Conservation (phyloP, 2,888 invertebrate species). For the Drosophila mulleri region DNA sequence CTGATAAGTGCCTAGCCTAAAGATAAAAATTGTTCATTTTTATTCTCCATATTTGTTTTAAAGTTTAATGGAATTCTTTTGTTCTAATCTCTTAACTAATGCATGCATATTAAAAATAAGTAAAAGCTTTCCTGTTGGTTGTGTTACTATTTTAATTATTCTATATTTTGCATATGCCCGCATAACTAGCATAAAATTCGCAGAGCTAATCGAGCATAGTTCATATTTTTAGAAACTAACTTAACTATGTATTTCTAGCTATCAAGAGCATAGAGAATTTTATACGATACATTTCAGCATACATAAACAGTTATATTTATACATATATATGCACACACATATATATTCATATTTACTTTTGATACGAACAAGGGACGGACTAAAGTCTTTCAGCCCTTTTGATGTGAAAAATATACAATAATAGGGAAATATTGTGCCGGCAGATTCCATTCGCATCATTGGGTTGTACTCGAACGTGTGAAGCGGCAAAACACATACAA, state of each 20-base stretch:
- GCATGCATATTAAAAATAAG: too few species aligned
- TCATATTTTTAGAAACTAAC: not conserved
- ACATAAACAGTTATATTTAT: not conserved
- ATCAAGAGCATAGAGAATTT: not conserved
- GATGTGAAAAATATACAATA: slow-evolving; percentile 37
- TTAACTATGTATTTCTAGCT: not conserved
- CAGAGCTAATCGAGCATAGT: not conserved
- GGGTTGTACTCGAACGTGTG: slow-evolving; percentile 31
- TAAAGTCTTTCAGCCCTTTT: not conserved
- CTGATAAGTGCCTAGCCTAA: too few species aligned
- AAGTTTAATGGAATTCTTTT: too few species aligned
- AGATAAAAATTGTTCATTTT: too few species aligned
- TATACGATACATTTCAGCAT: not conserved
- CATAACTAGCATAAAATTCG: too few species aligned
- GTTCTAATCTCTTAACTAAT: too few species aligned
- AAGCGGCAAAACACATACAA: slow-evolving; percentile 17
- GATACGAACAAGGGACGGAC: not conserved
- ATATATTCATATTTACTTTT: not conserved
- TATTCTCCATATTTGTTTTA: too few species aligned
- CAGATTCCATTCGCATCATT: slow-evolving; percentile 49
- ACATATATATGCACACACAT: not conserved
- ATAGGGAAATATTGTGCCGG: slow-evolving; percentile 50
- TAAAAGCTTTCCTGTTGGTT: too few species aligned
- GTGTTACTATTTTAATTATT: too few species aligned
- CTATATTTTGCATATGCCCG: too few species aligned